Evolutionary conservation across 2,888 invertebrate species (phyloP).

Genomic region (Machimus atricapillus): DNA sequence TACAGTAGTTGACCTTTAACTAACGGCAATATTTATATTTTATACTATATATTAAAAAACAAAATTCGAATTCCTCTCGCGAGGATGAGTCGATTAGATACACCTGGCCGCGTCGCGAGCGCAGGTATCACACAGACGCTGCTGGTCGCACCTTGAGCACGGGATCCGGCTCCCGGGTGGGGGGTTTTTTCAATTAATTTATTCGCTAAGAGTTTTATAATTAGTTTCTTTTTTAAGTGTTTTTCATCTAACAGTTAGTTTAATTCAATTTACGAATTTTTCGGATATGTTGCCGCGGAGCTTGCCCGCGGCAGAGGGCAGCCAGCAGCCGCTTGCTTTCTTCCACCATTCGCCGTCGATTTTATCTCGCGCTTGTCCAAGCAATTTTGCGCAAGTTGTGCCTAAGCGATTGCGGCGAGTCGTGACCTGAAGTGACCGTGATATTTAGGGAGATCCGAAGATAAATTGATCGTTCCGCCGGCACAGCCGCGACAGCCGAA

Average conservation of each 20-base stretch:
- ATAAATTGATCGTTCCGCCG: neutral
- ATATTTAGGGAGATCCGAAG: neutral
- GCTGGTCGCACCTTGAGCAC: neutral
- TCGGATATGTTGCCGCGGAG: neutral
- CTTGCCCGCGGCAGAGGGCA: neutral
- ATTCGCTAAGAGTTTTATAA: neutral
- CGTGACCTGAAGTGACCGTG: slow-evolving; percentile 12
- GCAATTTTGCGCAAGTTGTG: neutral
- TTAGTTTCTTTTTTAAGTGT: neutral
- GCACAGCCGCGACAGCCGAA: neutral
- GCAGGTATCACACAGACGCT: neutral
- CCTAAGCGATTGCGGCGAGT: neutral
- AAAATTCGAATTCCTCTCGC: slow-evolving; percentile 3
- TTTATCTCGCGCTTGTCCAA: neutral
- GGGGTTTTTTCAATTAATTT: neutral
- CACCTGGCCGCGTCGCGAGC: neutral
- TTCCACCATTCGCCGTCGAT: neutral
- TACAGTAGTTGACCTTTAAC: neutral
- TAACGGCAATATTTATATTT: neutral
- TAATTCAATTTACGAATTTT: neutral
- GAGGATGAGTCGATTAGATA: neutral
- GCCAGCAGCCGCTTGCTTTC: neutral
- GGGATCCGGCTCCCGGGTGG: neutral
- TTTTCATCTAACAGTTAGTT: neutral
- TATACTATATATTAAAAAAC: neutral